A percentile compares a stretch with the other conserved stretches of the same genome.
Evolutionary conservation across 2,113 vertebrate genomes (phyloP).

Genomic region (Cottus gobio): DNA sequence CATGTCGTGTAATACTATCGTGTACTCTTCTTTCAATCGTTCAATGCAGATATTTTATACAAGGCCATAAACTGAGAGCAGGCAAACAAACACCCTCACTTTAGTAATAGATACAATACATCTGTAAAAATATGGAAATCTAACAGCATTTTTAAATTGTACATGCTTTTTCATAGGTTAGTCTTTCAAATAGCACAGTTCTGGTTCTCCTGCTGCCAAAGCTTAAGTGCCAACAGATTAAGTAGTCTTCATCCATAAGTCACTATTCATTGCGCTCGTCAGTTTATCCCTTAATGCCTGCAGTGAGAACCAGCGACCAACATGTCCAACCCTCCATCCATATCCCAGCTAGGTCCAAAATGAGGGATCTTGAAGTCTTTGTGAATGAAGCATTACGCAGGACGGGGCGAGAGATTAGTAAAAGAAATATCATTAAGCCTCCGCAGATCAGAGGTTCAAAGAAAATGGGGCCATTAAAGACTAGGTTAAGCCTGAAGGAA

Average conservation of each 20-base stretch:
- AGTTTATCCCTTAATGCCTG: slow-evolving; percentile 59
- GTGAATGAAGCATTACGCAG: slow-evolving; percentile 63
- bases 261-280: slow-evolving; percentile 24
- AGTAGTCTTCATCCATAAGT: slow-evolving; percentile 39
- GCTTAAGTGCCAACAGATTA: slow-evolving; percentile 51
- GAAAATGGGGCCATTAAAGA: slow-evolving; percentile 75
- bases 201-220: background rate
- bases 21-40: background rate
- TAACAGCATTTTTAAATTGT: background rate
- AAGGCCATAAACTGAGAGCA: background rate
- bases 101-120: background rate
- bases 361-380: slow-evolving; percentile 56
- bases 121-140: background rate
- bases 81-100: background rate
- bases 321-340: slow-evolving; percentile 30
- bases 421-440: slow-evolving; percentile 74
- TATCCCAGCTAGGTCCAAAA: slow-evolving; percentile 28
- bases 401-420: slow-evolving; percentile 63
- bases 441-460: slow-evolving; percentile 73
- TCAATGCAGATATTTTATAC: background rate
- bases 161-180: background rate
- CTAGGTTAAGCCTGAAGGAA: slow-evolving; percentile 74
- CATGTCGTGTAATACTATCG: background rate
- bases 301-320: slow-evolving; percentile 38
- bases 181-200: slow-evolving; percentile 14